A percentile compares a stretch with the other conserved stretches of the same genome.
These are phyloP conservation scores for Gracilinanus agilis DNA, from an alignment of 2,113 vertebrate species.

Conservation along the genomic window DNA sequence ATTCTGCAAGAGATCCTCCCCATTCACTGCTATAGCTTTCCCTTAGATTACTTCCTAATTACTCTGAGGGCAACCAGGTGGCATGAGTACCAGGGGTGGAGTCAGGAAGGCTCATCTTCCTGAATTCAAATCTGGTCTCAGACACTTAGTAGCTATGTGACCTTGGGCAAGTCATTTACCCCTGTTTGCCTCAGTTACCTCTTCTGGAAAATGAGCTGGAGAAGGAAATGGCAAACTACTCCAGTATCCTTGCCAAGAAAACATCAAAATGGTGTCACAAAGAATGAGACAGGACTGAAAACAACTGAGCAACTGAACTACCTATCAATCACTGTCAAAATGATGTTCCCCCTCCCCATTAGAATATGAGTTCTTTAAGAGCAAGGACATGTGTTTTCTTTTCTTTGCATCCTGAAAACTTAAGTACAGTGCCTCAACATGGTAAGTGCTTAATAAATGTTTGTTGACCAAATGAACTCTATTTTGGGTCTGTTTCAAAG, in stretches of 20 bases:
- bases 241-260: no score
- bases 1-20: background rate
- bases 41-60: background rate
- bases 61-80: background rate
- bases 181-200: no score
- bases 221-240: no score
- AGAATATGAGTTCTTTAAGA: background rate
- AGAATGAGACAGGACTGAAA: no score
- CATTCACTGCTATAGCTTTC: background rate
- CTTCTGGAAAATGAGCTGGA: no score
- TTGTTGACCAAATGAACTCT: background rate
- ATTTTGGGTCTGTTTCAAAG: background rate
- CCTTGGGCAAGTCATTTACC: no score
- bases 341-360: background rate
- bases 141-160: no score
- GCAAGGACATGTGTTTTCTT: background rate
- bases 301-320: no score
- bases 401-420: background rate
- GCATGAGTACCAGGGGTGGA: no score
- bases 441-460: background rate
- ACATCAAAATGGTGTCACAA: no score
- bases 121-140: no score
- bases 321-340: background rate
- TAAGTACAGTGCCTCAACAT: background rate
- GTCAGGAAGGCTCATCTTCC: no score